phyloP scores from a whole-genome alignment of 2,888 invertebrate species.

The Drosophila paranaensis region DNA sequence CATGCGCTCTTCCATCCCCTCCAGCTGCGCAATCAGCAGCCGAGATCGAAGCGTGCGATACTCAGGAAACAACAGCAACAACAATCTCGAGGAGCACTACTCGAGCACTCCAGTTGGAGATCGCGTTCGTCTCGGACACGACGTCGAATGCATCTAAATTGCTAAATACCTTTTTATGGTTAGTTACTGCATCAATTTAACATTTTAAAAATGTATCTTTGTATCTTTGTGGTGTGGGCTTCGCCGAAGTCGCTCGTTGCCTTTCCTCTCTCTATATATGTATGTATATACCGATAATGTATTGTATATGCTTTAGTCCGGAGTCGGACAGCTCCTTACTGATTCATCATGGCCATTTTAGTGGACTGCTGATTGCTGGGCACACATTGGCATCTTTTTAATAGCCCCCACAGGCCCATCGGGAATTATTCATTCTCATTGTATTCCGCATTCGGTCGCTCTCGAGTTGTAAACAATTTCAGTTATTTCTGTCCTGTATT shows the following conservation, averaged over 20 bases:
- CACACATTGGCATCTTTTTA: constrained; percentile 77
- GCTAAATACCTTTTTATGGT: constrained; percentile 80
- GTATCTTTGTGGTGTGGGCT: constrained; percentile 66
- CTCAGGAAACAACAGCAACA: constrained; percentile 41
- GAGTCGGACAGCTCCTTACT: constrained; percentile 58
- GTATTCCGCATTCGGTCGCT: constrained; percentile 44
- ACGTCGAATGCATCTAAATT: constrained; percentile 80
- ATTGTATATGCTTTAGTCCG: constrained; percentile 62
- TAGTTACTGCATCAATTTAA: constrained; percentile 75
- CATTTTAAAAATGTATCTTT: constrained; percentile 79
- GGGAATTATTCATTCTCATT: constrained; percentile 79
- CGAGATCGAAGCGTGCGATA: constrained; percentile 76
- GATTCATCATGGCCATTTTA: constrained; percentile 76
- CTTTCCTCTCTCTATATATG: constrained; percentile 16
- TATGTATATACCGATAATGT: constrained; percentile 47
- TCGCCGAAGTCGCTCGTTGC: constrained; percentile 69
- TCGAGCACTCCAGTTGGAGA: constrained; percentile 25
- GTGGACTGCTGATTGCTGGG: constrained; percentile 62
- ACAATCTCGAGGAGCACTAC: constrained; percentile 21
- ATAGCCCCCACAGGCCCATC: constrained; percentile 72
- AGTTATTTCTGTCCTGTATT: constrained; percentile 54
- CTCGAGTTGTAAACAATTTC: constrained; percentile 67
- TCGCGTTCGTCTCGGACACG: constrained; percentile 61
- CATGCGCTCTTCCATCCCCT: constrained; percentile 49
- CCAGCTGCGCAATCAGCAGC: constrained; percentile 70